phyloP scores from a whole-genome alignment of 2,113 vertebrate species.

The Carassius carassius region DNA sequence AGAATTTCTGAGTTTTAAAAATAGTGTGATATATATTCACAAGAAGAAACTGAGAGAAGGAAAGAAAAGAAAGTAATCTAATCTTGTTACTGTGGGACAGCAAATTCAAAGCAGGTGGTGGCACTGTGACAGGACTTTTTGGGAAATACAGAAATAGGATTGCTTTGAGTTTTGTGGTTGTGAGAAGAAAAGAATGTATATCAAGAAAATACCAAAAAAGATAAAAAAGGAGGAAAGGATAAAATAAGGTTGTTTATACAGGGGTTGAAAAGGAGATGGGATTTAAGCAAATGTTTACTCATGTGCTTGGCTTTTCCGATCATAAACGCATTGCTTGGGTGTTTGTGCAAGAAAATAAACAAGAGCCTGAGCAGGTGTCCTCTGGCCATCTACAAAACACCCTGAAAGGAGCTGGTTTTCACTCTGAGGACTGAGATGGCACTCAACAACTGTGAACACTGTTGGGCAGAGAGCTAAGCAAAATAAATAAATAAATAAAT shows the following conservation, averaged over 20 bases:
- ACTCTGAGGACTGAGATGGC: constrained; percentile 53
- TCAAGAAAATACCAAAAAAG: background rate
- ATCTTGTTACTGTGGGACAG: constrained; percentile 29
- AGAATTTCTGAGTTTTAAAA: constrained; percentile 49
- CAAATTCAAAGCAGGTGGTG: constrained; percentile 55
- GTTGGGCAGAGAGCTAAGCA: constrained; percentile 55
- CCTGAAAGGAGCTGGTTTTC: constrained; percentile 36
- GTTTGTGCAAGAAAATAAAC: constrained; percentile 64
- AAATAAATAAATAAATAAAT: too few relatives aligned
- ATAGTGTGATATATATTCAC: constrained; percentile 42
- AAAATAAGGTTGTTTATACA: constrained; percentile 32
- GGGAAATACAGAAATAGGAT: constrained; percentile 36
- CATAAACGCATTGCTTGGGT: constrained; percentile 58
- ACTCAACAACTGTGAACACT: constrained; percentile 59
- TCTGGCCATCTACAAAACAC: constrained; percentile 60
- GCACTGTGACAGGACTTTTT: constrained; percentile 36
- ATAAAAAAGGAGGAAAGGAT: background rate
- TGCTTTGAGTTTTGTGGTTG: constrained; percentile 42
- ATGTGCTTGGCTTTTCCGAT: constrained; percentile 54
- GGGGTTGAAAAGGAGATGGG: constrained; percentile 34
- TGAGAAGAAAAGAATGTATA: constrained; percentile 26
- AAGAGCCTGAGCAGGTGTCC: constrained; percentile 72
- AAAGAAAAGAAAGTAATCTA: constrained; percentile 49
- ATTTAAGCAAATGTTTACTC: constrained; percentile 60
- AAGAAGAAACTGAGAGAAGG: constrained; percentile 15